Base-by-base conservation (phyloP, 2,888 invertebrate species). In the Podotricha telesiphe region DNA sequence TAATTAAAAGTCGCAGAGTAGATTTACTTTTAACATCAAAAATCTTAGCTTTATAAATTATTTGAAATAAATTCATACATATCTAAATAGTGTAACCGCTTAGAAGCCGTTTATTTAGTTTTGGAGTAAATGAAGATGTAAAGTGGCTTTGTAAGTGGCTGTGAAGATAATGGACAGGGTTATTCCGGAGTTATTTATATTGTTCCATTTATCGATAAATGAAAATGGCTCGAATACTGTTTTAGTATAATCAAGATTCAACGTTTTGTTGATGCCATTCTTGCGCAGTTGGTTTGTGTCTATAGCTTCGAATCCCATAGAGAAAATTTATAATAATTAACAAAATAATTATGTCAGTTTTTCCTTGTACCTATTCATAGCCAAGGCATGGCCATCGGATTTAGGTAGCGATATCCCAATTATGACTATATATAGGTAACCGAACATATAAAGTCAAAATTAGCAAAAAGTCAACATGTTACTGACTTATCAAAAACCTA, bases 81-180 rank as follows among this genome's bases (percentile, higher is more conserved):
- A 34, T 10, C 10, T 6, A 11, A 6, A 22, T 15, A 22, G 6
- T 51, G 6, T 28, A 59, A 45, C 10, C 22, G 11, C 0, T 59
- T 45, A 28, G 28, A 4, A 28, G 22, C 8, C 22, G 59, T 59
- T 59, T 42, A 45, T 28, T 59, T 59, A 17, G 59, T 45, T 45
- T 55, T 22, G 45, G 2, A n/a, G 22, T 1, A 59, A 45, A 45
- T 62, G 15, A 50, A 62, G 19, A 48, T 62, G 48, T 62, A 37
- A 13, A 48, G 17, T 34, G 47, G 48, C 28, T 48, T 34, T 37
- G 62, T 62, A 22, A 22, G 56, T 40, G 61, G 62, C 37, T 62
- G 48, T 62, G 34, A 62, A 62, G 62, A 62, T 62, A 62, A 62
- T 62, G 48, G 62, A 62, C 47, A 19, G 19, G 28, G 62, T 48